These are phyloP conservation scores for Pararge aegeria DNA, from an alignment of 1,140 invertebrate genomes.

Conservation along the genomic window DNA sequence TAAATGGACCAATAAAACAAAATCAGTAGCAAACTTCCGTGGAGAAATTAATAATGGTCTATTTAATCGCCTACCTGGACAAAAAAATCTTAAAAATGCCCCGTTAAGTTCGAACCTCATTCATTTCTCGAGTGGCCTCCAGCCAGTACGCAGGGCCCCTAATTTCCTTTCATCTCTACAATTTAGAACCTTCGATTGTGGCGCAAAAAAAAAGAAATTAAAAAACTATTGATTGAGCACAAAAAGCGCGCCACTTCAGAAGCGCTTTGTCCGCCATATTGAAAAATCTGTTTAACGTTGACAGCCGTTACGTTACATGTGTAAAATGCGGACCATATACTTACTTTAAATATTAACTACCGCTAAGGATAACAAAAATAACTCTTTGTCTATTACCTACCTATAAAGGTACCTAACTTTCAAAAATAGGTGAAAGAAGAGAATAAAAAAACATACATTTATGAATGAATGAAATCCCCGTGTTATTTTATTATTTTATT, in stretches of 20 bases:
- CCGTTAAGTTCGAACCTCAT: constrained; percentile 65
- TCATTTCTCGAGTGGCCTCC: constrained; percentile 66
- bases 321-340: constrained; percentile 6
- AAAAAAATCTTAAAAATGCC: constrained; percentile 62
- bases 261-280: constrained; percentile 67
- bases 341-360: not conserved
- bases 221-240: constrained; percentile 74
- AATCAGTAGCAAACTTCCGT: constrained; percentile 45
- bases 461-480: no score
- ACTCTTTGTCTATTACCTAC: no score
- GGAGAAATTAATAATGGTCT: constrained; percentile 53
- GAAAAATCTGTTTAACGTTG: constrained; percentile 66
- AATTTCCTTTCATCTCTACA: constrained; percentile 69
- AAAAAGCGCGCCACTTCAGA: constrained; percentile 63
- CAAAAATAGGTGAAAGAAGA: no score
- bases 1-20: constrained; percentile 9
- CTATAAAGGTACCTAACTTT: no score
- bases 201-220: constrained; percentile 66
- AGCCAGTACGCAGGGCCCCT: constrained; percentile 49
- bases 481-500: no score
- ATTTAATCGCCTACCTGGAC: constrained; percentile 66
- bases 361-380: no score
- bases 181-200: constrained; percentile 69
- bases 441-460: no score
- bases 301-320: constrained; percentile 53